Conservation (phyloP, 2,888 invertebrate genomes). For the Slavum lentiscoides region DNA sequence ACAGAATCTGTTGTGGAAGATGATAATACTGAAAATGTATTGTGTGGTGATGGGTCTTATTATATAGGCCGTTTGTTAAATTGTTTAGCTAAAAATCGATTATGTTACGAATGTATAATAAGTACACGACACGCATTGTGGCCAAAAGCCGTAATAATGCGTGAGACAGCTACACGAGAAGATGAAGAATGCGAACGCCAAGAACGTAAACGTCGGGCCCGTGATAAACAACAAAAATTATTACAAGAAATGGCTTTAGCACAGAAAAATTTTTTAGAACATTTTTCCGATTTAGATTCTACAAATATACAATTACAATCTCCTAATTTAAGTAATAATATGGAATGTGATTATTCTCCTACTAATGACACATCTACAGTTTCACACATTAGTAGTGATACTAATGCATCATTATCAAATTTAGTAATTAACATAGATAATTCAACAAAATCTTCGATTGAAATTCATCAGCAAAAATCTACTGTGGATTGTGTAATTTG, state of each 20-base stretch:
- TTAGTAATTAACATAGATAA: constrained; percentile 56
- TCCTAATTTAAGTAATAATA: not conserved
- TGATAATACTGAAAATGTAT: constrained; percentile 57
- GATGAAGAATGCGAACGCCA: constrained; percentile 74
- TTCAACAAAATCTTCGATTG: constrained; percentile 61
- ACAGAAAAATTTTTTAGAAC: constrained; percentile 89
- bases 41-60: constrained; percentile 83
- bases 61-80: constrained; percentile 81
- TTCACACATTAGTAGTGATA: not conserved
- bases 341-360: constrained; percentile 6
- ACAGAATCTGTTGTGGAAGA: not conserved
- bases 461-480: constrained; percentile 65
- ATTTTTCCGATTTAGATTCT: constrained; percentile 57
- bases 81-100: constrained; percentile 63
- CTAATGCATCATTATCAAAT: not conserved
- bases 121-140: constrained; percentile 75
- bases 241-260: constrained; percentile 91
- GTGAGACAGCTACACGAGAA: constrained; percentile 60
- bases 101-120: constrained; percentile 62
- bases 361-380: not conserved
- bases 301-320: not conserved
- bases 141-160: constrained; percentile 81
- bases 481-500: constrained; percentile 88
- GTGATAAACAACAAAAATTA: constrained; percentile 86
- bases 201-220: constrained; percentile 80